Evolutionary conservation across 2,888 invertebrate species (phyloP).

Genomic region (Mythimna albipuncta): DNA sequence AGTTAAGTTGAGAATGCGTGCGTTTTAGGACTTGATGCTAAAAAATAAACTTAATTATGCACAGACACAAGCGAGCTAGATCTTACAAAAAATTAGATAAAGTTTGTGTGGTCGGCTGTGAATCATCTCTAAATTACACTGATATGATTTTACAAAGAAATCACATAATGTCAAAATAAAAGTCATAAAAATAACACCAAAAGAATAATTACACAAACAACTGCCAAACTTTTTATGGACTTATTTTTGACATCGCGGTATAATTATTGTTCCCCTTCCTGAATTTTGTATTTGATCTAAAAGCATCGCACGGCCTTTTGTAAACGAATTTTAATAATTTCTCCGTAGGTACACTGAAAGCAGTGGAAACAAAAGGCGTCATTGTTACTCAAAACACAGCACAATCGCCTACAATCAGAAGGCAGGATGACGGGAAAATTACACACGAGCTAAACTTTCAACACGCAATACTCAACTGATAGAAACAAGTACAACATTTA

Average conservation of each 20-base stretch:
- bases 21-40: conserved; percentile 30
- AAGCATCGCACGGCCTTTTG: conserved; percentile 19
- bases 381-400: conserved; percentile 63
- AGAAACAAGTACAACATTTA: conserved; percentile 63
- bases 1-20: conserved; percentile 29
- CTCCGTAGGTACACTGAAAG: conserved; percentile 28
- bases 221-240: conserved; percentile 45
- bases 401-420: conserved; percentile 70
- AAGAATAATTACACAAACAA: conserved; percentile 18
- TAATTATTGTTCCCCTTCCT: conserved; percentile 33
- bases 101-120: not conserved
- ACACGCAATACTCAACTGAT: conserved; percentile 74
- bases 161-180: not conserved
- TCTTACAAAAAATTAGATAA: not conserved
- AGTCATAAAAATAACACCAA: conserved; percentile 5
- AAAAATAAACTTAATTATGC: conserved; percentile 14
- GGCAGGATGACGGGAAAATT: conserved; percentile 78
- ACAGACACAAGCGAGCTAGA: not conserved
- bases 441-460: conserved; percentile 74
- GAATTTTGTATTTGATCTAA: conserved; percentile 40
- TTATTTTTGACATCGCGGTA: conserved; percentile 43
- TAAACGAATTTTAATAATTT: conserved; percentile 39
- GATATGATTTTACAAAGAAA: not conserved
- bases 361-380: conserved; percentile 58
- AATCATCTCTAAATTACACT: not conserved